Percentiles rank a stretch among this genome's conserved stretches.
Evolutionary conservation across 2,888 invertebrate genomes (phyloP).

Genomic region (Dicyrtomina minuta): DNA sequence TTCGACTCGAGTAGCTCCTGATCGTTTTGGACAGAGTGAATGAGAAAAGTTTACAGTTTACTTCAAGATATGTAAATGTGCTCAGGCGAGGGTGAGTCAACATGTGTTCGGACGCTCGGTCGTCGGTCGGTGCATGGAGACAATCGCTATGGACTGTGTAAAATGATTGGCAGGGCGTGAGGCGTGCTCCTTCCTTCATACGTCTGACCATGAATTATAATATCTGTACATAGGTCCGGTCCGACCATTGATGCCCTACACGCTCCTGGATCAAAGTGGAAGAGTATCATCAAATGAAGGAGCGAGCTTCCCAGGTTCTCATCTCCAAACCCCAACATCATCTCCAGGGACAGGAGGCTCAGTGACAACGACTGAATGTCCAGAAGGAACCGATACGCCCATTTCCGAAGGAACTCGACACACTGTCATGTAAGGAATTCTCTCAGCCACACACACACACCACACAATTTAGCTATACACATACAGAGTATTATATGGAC

Average conservation of each 20-base stretch:
- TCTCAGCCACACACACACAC: background rate
- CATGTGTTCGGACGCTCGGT: too few relatives aligned
- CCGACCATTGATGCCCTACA: conserved; percentile 49
- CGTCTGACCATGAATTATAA: background rate
- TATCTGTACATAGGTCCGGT: conserved; percentile 34
- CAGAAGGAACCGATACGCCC: conserved; percentile 51
- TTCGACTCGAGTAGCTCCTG: too few relatives aligned
- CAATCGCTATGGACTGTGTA: too few relatives aligned
- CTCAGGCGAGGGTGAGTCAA: too few relatives aligned
- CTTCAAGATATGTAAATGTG: too few relatives aligned
- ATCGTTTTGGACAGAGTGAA: too few relatives aligned
- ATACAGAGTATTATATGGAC: background rate
- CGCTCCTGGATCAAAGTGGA: conserved; percentile 41
- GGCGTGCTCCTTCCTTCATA: too few relatives aligned
- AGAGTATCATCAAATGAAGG: conserved; percentile 38
- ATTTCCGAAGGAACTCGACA: conserved; percentile 52
- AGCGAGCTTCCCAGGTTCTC: conserved; percentile 35
- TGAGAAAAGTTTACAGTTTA: too few relatives aligned
- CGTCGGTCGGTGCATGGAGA: too few relatives aligned
- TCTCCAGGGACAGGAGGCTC: conserved; percentile 50
- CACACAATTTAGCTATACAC: too few relatives aligned
- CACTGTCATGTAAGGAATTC: conserved; percentile 47
- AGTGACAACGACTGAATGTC: conserved; percentile 52
- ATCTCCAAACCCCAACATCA: conserved; percentile 40
- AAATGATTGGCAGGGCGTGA: background rate